A percentile compares a stretch with the other conserved stretches of the same genome.
Evolutionary conservation across 2,888 invertebrate species (phyloP).

Genomic region (Mythimna vitellina): DNA sequence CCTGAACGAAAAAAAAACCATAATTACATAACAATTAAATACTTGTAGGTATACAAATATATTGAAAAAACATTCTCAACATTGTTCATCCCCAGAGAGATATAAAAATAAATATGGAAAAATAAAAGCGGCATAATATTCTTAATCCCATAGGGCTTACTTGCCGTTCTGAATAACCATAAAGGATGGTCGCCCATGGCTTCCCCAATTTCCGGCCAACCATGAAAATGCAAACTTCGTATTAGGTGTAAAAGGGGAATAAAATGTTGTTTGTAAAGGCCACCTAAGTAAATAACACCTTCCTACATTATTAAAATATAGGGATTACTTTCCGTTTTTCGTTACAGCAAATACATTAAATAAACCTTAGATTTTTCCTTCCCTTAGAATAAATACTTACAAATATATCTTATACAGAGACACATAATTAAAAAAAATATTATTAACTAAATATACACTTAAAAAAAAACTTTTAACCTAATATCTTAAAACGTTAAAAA

Average conservation of each 20-base stretch:
- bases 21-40: too few relatives aligned
- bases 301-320: background rate
- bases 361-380: background rate
- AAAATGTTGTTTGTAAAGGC: background rate
- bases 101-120: conserved; percentile 15
- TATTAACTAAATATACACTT: too few relatives aligned
- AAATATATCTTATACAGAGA: too few relatives aligned
- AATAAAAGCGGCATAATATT: conserved; percentile 7
- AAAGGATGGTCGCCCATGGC: conserved; percentile 11
- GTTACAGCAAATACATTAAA: background rate
- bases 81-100: background rate
- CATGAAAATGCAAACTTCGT: conserved; percentile 11
- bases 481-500: too few relatives aligned
- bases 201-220: conserved; percentile 4
- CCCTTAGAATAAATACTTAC: too few relatives aligned
- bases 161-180: conserved; percentile 20
- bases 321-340: background rate
- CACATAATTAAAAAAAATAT: too few relatives aligned
- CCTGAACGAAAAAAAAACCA: too few relatives aligned
- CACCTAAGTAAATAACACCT: conserved; percentile 10
- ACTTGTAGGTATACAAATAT: too few relatives aligned
- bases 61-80: too few relatives aligned
- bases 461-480: too few relatives aligned
- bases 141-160: conserved; percentile 12
- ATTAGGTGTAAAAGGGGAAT: background rate